phyloP scores from a whole-genome alignment of 92 coral and sea anemone species.

The Paragorgia papillata region DNA sequence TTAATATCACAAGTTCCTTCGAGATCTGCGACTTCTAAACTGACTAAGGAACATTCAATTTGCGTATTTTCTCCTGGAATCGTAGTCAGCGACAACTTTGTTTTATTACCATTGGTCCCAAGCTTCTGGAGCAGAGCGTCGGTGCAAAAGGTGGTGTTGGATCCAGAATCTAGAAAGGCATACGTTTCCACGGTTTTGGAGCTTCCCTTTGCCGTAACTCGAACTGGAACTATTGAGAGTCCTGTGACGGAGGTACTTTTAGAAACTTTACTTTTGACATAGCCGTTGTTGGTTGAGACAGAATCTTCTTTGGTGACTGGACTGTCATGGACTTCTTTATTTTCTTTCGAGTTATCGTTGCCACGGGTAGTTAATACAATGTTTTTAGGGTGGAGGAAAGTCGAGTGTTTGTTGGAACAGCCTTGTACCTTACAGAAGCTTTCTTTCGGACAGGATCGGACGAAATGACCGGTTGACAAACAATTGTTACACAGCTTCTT shows the following conservation, averaged over 20 bases:
- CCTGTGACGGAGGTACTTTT: not conserved
- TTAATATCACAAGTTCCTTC: not conserved
- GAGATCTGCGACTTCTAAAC: conserved; percentile 18
- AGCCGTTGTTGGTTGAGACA: conserved; percentile 27
- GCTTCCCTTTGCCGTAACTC: conserved; percentile 27
- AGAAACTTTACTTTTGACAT: conserved; percentile 26
- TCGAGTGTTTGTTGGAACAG: conserved; percentile 52
- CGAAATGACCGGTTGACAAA: conserved; percentile 30
- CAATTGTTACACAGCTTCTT: conserved; percentile 29
- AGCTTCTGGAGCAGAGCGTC: conserved; percentile 1
- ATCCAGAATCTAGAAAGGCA: too few relatives aligned
- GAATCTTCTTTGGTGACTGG: too few relatives aligned
- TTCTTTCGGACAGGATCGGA: conserved; percentile 21
- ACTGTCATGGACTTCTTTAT: too few relatives aligned
- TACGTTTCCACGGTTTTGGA: conserved; percentile 20
- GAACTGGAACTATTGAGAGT: conserved; percentile 40
- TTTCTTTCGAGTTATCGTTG: too few relatives aligned
- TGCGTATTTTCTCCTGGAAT: conserved; percentile 14
- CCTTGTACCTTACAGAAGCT: conserved; percentile 51
- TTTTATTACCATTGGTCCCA: conserved; percentile 1
- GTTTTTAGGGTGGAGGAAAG: conserved; percentile 58
- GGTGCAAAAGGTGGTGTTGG: conserved; percentile 32
- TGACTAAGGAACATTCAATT: conserved; percentile 12
- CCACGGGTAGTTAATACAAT: too few relatives aligned
- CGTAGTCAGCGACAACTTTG: conserved; percentile 39